Evolutionary conservation across 2,797 vertebrate genomes (phyloP).

Genomic region (Streptopelia turtur): DNA sequence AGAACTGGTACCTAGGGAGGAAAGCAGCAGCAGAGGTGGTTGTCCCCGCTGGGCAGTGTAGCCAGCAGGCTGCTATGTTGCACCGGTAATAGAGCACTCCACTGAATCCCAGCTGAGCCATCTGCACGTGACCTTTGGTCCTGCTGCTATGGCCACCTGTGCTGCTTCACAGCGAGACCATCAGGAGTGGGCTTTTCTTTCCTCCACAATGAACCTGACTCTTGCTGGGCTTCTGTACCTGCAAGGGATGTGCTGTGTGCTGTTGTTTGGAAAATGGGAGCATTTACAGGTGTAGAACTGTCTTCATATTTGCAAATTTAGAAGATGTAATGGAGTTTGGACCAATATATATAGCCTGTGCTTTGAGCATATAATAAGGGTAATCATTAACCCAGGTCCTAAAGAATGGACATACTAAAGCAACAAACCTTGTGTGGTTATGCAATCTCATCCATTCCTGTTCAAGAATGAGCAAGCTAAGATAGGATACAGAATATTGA

Average conservation of each 20-base stretch:
- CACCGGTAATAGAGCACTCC: neutral
- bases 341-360: neutral
- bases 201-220: neutral
- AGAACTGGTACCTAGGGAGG: neutral
- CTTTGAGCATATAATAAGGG: neutral
- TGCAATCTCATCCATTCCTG: neutral
- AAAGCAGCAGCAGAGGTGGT: neutral
- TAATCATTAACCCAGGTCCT: neutral
- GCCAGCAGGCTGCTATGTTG: neutral
- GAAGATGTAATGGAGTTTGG: neutral
- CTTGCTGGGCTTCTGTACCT: neutral
- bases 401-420: neutral
- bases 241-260: neutral
- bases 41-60: neutral
- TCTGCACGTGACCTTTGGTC: fast-evolving
- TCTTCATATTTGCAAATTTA: neutral
- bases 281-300: neutral
- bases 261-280: neutral
- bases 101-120: fast-evolving
- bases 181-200: neutral
- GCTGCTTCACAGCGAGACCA: neutral
- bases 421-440: neutral
- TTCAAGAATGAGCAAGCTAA: neutral
- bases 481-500: neutral
- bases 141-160: neutral